These are phyloP conservation scores for Panthera leo DNA, from an alignment of 2,113 vertebrate genomes.

Conservation along the genomic window DNA sequence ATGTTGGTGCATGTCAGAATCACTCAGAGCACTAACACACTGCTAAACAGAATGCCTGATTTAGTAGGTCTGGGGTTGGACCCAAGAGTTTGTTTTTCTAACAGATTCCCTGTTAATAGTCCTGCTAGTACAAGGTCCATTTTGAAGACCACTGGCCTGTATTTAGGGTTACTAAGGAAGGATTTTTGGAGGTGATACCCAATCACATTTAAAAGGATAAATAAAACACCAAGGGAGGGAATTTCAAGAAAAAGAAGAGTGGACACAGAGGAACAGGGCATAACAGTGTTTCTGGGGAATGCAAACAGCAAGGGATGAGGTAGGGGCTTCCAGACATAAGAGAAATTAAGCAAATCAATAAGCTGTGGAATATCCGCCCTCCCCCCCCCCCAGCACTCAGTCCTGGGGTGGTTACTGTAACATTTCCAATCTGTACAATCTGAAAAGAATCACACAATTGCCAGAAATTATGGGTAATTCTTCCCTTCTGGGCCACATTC, in stretches of 20 bases:
- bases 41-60: not conserved
- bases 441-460: slow-evolving; percentile 41
- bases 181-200: not conserved
- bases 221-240: not conserved
- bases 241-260: not conserved
- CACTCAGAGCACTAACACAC: not conserved
- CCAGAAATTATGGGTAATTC: not conserved
- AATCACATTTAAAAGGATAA: not conserved
- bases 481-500: not conserved
- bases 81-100: not conserved
- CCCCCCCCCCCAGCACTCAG: not conserved
- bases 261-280: not conserved
- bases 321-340: not conserved
- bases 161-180: not conserved
- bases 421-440: slow-evolving; percentile 1
- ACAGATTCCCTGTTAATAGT: not conserved
- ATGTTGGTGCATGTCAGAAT: not conserved
- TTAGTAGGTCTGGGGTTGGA: not conserved
- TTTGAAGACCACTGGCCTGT: not conserved
- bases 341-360: not conserved
- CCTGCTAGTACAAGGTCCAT: not conserved
- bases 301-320: not conserved
- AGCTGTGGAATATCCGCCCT: not conserved
- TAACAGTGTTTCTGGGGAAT: not conserved
- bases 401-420: not conserved